These are phyloP conservation scores for Salpingus planirostris DNA, from an alignment of 2,888 invertebrate genomes.

Conservation along the genomic window DNA sequence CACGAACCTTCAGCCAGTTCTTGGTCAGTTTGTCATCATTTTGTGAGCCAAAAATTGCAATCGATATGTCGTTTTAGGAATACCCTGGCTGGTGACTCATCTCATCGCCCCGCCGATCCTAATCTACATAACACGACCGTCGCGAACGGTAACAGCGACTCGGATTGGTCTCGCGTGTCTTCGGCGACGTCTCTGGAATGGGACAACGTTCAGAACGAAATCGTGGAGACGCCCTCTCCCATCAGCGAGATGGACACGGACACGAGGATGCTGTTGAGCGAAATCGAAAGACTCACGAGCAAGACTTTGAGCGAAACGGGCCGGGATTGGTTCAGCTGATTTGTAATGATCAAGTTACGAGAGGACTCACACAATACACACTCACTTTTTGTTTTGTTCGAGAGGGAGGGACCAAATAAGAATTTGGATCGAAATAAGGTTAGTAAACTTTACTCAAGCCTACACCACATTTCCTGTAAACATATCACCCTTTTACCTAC, in stretches of 20 bases:
- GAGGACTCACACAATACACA: neutral
- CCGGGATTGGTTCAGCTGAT: conserved; percentile 37
- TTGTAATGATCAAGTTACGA: too few species aligned
- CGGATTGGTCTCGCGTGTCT: conserved; percentile 53
- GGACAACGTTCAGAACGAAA: conserved; percentile 50
- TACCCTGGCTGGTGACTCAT: conserved; percentile 26
- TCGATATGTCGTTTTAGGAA: conserved; percentile 19
- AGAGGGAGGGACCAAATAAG: too few species aligned
- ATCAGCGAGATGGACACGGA: conserved; percentile 51
- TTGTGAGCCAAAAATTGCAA: too few species aligned
- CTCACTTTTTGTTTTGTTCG: neutral
- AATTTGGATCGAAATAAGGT: too few species aligned
- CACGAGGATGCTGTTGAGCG: conserved; percentile 55
- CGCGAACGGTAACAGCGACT: conserved; percentile 29
- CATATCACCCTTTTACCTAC: conserved; percentile 24
- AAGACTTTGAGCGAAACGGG: conserved; percentile 59
- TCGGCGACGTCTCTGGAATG: conserved; percentile 62
- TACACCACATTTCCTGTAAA: conserved; percentile 26
- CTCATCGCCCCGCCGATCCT: conserved; percentile 23
- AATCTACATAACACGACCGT: conserved; percentile 27
- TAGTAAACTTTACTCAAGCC: neutral
- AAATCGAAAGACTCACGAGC: conserved; percentile 58
- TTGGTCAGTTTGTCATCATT: too few species aligned
- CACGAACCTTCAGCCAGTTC: conserved; percentile 38
- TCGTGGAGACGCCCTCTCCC: conserved; percentile 35